These are phyloP conservation scores for Cinara cedri DNA, from an alignment of 2,888 invertebrate species.

Conservation along the genomic window DNA sequence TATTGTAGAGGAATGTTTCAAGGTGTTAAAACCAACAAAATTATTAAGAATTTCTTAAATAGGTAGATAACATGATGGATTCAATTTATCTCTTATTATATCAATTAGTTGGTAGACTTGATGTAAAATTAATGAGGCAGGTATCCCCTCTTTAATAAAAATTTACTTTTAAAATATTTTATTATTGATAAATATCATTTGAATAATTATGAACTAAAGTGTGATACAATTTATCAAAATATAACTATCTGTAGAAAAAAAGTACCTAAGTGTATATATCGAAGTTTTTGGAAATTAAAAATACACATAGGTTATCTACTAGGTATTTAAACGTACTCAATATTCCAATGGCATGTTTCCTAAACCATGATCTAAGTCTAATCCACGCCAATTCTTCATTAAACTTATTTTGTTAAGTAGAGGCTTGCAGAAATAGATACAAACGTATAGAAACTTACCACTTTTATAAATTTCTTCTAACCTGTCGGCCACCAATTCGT, in stretches of 20 bases:
- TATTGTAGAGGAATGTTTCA: slow-evolving; percentile 12
- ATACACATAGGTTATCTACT: neutral
- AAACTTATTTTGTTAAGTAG: no score
- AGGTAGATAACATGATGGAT: slow-evolving; percentile 23
- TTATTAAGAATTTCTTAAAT: neutral
- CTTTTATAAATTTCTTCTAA: slow-evolving; percentile 97
- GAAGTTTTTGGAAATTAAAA: neutral
- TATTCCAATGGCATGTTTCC: no score
- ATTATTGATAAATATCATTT: neutral
- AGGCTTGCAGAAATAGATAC: no score
- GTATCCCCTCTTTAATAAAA: neutral
- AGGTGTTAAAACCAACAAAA: slow-evolving; percentile 23
- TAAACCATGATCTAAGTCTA: no score
- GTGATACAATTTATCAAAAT: neutral
- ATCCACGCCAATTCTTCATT: no score
- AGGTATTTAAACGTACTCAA: no score
- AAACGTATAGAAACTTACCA: slow-evolving; percentile 64
- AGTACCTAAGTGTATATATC: neutral
- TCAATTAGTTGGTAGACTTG: slow-evolving; percentile 6
- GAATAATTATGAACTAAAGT: neutral
- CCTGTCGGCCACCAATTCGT: slow-evolving; percentile 91
- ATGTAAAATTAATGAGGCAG: neutral
- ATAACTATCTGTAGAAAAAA: neutral
- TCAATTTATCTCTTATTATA: neutral
- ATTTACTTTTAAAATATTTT: slow-evolving; percentile 1